These are phyloP conservation scores for Nomada fucata DNA, from an alignment of 2,888 invertebrate genomes.

Conservation along the genomic window DNA sequence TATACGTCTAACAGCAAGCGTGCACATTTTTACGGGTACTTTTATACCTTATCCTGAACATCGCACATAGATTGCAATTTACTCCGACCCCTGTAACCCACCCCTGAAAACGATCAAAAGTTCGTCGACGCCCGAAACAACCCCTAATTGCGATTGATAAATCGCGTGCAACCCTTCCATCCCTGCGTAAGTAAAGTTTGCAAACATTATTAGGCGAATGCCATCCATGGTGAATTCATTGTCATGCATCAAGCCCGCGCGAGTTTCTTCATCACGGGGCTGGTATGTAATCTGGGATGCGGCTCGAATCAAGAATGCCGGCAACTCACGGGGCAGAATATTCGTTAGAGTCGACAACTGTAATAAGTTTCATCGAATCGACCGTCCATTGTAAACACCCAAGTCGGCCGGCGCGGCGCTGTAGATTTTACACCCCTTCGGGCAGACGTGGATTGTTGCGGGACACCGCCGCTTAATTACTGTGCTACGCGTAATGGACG, in stretches of 20 bases:
- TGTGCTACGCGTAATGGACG: slow-evolving; percentile 64
- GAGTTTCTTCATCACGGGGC: slow-evolving; percentile 48
- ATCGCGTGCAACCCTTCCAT: slow-evolving; percentile 10
- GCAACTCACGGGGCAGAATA: slow-evolving; percentile 27
- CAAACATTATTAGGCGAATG: slow-evolving; percentile 61
- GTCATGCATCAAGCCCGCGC: slow-evolving; percentile 46
- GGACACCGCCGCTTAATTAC: slow-evolving; percentile 73
- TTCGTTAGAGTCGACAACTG: slow-evolving; percentile 57
- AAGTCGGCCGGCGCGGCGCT: slow-evolving; percentile 34
- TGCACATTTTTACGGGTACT: too few relatives aligned
- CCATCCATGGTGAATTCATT: slow-evolving; percentile 40
- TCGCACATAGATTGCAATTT: neutral
- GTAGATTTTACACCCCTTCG: slow-evolving; percentile 67
- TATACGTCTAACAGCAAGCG: neutral
- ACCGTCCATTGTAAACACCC: slow-evolving; percentile 63
- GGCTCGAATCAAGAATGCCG: slow-evolving; percentile 6
- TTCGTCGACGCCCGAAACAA: neutral
- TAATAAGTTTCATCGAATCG: slow-evolving; percentile 67
- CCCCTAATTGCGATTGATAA: slow-evolving; percentile 28
- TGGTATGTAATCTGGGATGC: slow-evolving; percentile 17
- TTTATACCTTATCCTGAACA: neutral
- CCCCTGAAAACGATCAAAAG: slow-evolving; percentile 5
- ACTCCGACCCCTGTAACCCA: neutral
- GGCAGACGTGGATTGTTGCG: slow-evolving; percentile 70
- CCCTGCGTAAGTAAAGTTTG: slow-evolving; percentile 27